These are phyloP conservation scores for Pipistrellus kuhlii DNA, from an alignment of 2,797 vertebrate species.

Conservation along the genomic window DNA sequence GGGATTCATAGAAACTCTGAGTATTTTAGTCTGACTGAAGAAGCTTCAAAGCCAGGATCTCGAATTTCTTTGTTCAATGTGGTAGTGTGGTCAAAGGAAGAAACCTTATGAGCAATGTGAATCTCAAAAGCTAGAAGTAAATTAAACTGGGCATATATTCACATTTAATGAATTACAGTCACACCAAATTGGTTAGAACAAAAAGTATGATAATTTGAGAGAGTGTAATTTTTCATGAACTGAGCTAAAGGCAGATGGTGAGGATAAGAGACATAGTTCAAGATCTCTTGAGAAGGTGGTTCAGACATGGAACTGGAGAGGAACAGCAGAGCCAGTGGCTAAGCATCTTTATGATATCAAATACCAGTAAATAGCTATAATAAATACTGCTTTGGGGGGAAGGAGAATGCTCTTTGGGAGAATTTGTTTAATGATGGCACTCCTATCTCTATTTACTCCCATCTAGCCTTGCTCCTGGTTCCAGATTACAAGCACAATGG, in stretches of 20 bases:
- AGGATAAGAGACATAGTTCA: neutral
- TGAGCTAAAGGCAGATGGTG: neutral
- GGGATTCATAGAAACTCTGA: neutral
- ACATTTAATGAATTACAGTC: neutral
- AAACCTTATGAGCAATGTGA: neutral
- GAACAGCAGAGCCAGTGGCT: neutral
- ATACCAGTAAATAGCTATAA: neutral
- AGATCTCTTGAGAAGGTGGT: neutral
- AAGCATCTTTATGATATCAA: neutral
- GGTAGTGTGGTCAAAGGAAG: neutral
- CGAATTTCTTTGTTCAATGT: neutral
- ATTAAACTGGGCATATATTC: slow-evolving; percentile 8
- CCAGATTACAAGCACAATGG: neutral
- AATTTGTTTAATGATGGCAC: neutral
- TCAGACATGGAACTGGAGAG: neutral
- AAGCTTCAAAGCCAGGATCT: neutral
- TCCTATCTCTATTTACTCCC: neutral
- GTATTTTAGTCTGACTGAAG: neutral
- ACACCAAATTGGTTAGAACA: neutral
- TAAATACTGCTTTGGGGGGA: neutral
- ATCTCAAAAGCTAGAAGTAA: neutral
- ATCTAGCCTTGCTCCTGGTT: neutral
- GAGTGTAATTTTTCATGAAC: neutral
- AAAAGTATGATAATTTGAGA: neutral
- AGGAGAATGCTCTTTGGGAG: neutral